A percentile compares a stretch with the other conserved stretches of the same genome.
Conservation (phyloP, 2,888 invertebrate species). For the Eutolmus rufibarbis region DNA sequence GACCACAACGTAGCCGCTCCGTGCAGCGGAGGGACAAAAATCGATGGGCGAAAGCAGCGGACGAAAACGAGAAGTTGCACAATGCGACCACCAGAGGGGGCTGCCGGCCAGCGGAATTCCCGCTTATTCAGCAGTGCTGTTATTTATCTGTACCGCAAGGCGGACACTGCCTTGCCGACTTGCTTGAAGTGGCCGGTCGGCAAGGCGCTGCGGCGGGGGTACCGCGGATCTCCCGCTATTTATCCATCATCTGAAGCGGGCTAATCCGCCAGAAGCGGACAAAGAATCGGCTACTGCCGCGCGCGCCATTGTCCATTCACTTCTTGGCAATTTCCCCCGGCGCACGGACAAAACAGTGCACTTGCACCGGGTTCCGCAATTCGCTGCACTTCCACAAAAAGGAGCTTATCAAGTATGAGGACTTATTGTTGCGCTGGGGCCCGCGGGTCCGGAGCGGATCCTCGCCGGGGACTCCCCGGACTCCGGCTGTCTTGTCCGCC, state of each 20-base stretch:
- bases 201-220: background rate
- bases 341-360: conserved; percentile 10
- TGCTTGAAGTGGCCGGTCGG: background rate
- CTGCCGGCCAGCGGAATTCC: background rate
- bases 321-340: conserved; percentile 18
- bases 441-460: background rate
- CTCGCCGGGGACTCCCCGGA: background rate
- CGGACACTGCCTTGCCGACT: background rate
- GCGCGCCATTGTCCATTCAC: conserved; percentile 2
- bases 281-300: background rate
- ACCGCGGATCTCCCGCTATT: background rate
- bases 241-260: conserved; percentile 18
- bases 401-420: conserved; percentile 28
- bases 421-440: background rate
- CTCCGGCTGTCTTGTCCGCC: background rate
- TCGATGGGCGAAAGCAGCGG: background rate
- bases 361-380: conserved; percentile 27
- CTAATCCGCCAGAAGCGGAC: background rate
- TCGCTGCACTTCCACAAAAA: conserved; percentile 33
- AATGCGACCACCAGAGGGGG: background rate
- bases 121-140: conserved; percentile 10
- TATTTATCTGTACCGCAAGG: background rate
- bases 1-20: background rate
- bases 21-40: background rate
- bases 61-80: background rate